Percentiles rank a stretch among this genome's conserved stretches.
phyloP scores from a whole-genome alignment of 2,888 invertebrate species.

The Micoletzkya japonica region DNA sequence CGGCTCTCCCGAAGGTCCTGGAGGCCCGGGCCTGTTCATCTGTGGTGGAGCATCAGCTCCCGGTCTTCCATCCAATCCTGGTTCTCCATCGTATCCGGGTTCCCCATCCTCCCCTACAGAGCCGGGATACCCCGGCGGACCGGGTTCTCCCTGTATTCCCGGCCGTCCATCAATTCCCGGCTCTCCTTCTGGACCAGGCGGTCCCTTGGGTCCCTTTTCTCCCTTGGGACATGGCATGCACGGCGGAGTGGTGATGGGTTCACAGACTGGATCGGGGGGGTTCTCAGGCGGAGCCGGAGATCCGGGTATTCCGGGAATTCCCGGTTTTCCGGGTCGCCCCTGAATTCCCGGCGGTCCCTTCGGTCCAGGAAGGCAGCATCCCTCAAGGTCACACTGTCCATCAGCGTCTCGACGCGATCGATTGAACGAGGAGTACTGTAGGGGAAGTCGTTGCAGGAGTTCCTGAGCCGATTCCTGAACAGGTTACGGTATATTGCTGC shows the following conservation, averaged over 20 bases:
- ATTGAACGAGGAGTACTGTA: too few species aligned
- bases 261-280: constrained; percentile 45
- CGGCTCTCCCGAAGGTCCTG: constrained; percentile 19
- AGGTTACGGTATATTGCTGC: too few species aligned
- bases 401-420: too few species aligned
- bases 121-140: constrained; percentile 2
- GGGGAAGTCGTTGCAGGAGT: too few species aligned
- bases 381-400: too few species aligned
- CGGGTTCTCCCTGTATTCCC: constrained; percentile 1
- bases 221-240: constrained; percentile 51
- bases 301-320: constrained; percentile 55
- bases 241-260: constrained; percentile 50
- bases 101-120: constrained; percentile 12
- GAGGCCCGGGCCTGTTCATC: background rate
- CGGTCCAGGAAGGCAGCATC: constrained; percentile 47
- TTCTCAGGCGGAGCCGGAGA: constrained; percentile 47
- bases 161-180: constrained; percentile 10
- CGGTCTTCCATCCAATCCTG: constrained; percentile 16
- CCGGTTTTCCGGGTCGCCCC: constrained; percentile 39
- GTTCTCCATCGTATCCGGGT: constrained; percentile 9
- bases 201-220: constrained; percentile 23
- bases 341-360: constrained; percentile 41
- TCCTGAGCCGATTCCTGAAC: too few species aligned
- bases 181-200: background rate
- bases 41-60: background rate